Percentiles rank a stretch among this genome's conserved stretches.
Conservation (phyloP, 2,797 vertebrate species). For the Calcarius lapponicus region DNA sequence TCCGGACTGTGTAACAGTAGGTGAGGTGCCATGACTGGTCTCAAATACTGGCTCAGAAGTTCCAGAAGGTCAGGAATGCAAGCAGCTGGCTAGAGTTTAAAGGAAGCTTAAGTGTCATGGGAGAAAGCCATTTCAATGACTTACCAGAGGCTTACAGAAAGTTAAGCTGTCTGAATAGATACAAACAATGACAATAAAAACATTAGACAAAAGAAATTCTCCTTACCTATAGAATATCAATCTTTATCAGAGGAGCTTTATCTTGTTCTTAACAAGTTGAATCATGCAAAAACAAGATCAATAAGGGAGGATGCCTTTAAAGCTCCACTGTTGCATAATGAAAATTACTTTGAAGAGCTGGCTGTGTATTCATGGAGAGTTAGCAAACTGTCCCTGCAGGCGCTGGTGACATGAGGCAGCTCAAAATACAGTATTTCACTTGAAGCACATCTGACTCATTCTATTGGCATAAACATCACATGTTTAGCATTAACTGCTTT, state of each 20-base stretch:
- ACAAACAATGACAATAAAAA: constrained; percentile 20
- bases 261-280: constrained; percentile 41
- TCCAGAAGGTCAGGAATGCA: not conserved
- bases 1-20: not conserved
- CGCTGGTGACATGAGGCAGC: constrained; percentile 38
- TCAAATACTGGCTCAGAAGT: not conserved
- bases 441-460: constrained; percentile 60
- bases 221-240: constrained; percentile 11
- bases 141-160: not conserved
- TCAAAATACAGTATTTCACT: constrained; percentile 53
- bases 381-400: constrained; percentile 43
- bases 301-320: constrained; percentile 27
- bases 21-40: not conserved
- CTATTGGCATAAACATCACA: constrained; percentile 59
- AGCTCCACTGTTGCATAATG: constrained; percentile 7
- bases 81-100: constrained; percentile 21
- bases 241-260: constrained; percentile 47
- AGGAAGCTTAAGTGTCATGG: not conserved
- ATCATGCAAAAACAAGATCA: constrained; percentile 39
- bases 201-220: constrained; percentile 3
- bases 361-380: not conserved
- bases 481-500: constrained; percentile 45
- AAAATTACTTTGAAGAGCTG: constrained; percentile 43
- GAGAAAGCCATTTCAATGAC: not conserved
- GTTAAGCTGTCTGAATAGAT: constrained; percentile 24